Base-by-base conservation (phyloP, 2,113 vertebrate species). In the Syngnathus scovelli region DNA sequence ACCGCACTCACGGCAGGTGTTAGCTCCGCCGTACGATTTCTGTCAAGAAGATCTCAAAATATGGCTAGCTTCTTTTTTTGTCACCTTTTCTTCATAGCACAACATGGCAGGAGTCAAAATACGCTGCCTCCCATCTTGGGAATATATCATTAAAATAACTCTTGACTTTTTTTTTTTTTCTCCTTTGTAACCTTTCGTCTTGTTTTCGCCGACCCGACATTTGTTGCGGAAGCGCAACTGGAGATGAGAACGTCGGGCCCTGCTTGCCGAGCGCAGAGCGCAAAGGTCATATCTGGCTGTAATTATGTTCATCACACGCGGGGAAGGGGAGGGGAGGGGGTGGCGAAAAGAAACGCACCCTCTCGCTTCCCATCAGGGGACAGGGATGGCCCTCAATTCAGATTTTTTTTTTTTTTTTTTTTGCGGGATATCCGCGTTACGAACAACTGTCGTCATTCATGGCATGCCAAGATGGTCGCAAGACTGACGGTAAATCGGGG, bases 221-320 rank as follows among this genome's bases (percentile, higher is more conserved):
- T 89, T 90, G 88, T 89, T 87, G 68, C 76, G 85, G 85, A 90
- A 88, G 85, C 81, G 75, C 82, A 72, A 82, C 82, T 86, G 78
- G 70, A 80, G 85, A 86, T 75, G 77, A 80, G 79, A 83, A 87
- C 41, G 78, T 58, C 81, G 41, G 79, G 77, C 78, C 70, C 76
- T 71, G 72, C 77, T 87, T 90, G 86, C 89, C 69, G 75, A 78
- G 71, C 81, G 68, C 80, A 0, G 83, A 83, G 86, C 79, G 59
- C 84, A 89, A 84, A 89, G 88, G 88, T 91, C 90, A 85, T 88
- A 89, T 91, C 89, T 90, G 88, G 82, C 90, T 90, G 86, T 90
- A 89, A 89, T 89, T 90, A 89, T 89, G 87, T 87, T 89, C 90
- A 89, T 90, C 89, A 88, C 81, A 86, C 76, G 77, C 11, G 27